Evolutionary conservation across 1,140 invertebrate species (phyloP).

Genomic region (Trichoplusia ni): DNA sequence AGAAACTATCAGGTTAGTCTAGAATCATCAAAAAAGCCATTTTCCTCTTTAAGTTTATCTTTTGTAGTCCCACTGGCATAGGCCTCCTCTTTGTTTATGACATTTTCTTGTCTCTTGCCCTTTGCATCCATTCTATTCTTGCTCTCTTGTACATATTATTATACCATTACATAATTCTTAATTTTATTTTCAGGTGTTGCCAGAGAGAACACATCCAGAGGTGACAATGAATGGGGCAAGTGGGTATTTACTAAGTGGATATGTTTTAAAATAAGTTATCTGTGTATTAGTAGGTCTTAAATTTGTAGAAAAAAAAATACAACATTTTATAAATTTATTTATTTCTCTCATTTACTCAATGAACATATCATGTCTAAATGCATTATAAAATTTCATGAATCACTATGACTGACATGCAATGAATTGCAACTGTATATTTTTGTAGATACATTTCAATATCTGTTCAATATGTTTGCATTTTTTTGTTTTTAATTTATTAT

Average conservation of each 20-base stretch:
- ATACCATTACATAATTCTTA: background rate
- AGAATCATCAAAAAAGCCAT: too few species aligned
- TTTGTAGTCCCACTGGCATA: too few species aligned
- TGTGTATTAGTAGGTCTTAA: background rate
- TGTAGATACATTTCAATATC: slow-evolving; percentile 18
- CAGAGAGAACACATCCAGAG: slow-evolving; percentile 78
- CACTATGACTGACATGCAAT: slow-evolving; percentile 40
- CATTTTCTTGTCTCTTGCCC: too few species aligned
- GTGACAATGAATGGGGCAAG: slow-evolving; percentile 76
- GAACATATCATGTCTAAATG: slow-evolving; percentile 57
- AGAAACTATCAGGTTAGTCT: slow-evolving; percentile 91
- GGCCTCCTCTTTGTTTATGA: too few species aligned
- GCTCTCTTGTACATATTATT: too few species aligned
- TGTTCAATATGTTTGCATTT: background rate
- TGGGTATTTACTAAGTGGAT: slow-evolving; percentile 76
- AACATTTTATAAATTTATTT: slow-evolving; percentile 51
- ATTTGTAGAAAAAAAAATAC: slow-evolving; percentile 19
- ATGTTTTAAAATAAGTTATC: slow-evolving; percentile 65
- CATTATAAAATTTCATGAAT: slow-evolving; percentile 51
- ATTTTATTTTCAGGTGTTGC: slow-evolving; percentile 71
- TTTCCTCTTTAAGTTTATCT: background rate
- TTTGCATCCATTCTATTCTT: too few species aligned
- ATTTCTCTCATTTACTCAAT: slow-evolving; percentile 55
- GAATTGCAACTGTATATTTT: slow-evolving; percentile 34
- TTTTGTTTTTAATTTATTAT: background rate